phyloP scores from a whole-genome alignment of 2,113 vertebrate genomes.

The Serilophus lunatus region DNA sequence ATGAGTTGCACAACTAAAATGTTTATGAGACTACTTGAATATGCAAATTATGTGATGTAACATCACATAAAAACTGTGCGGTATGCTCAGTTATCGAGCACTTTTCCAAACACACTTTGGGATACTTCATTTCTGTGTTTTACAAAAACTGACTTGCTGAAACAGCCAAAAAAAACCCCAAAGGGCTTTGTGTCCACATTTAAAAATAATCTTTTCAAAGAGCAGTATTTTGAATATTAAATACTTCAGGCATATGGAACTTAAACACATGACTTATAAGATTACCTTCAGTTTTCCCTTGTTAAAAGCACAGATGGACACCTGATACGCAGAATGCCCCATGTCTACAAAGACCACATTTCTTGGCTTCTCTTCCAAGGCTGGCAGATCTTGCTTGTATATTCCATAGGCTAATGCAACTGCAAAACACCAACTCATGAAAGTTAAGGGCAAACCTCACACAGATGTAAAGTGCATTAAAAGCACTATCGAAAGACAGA shows the following conservation, averaged over 20 bases:
- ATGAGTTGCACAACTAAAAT: neutral
- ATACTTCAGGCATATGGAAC: neutral
- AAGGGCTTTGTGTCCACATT: neutral
- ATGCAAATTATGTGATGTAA: neutral
- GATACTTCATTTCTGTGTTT: neutral
- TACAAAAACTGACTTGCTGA: neutral
- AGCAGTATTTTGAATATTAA: neutral
- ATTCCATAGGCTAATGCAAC: slow-evolving; percentile 96
- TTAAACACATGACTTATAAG: neutral
- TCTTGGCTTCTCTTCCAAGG: slow-evolving; percentile 89
- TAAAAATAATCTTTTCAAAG: neutral
- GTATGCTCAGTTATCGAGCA: neutral
- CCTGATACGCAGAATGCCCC: slow-evolving; percentile 94
- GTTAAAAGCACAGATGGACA: slow-evolving; percentile 91
- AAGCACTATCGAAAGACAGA: neutral
- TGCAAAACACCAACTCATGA: slow-evolving; percentile 50
- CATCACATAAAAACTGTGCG: neutral
- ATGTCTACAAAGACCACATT: slow-evolving; percentile 95
- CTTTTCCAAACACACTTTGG: neutral
- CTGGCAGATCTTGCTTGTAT: slow-evolving; percentile 95
- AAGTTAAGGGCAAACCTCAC: neutral
- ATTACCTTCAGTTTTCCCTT: slow-evolving; percentile 95
- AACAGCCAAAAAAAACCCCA: neutral
- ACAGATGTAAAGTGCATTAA: neutral
- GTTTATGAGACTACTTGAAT: neutral